Conservation (phyloP, 2,888 invertebrate species). For the Blomia tropicalis region DNA sequence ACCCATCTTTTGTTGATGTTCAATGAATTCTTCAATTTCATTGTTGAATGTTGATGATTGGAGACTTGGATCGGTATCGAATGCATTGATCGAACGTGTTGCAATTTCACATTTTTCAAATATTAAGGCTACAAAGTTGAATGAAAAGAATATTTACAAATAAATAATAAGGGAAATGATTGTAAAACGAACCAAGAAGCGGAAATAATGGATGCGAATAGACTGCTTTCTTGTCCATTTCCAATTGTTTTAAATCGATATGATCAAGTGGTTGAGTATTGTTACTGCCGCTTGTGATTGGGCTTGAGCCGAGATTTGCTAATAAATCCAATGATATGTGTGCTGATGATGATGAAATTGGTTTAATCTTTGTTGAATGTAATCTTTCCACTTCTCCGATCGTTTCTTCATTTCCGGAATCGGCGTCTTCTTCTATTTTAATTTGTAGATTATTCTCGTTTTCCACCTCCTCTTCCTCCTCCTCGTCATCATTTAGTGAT, state of each 20-base stretch:
- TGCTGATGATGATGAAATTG: background rate
- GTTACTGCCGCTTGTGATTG: background rate
- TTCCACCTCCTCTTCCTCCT: conserved; percentile 6
- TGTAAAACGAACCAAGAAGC: conserved; percentile 43
- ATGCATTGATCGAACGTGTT: conserved; percentile 49
- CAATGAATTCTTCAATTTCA: conserved; percentile 71
- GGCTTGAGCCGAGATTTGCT: background rate
- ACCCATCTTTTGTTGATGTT: conserved; percentile 68
- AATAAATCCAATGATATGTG: conserved; percentile 14
- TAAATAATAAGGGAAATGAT: too few species aligned
- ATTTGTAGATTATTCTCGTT: background rate
- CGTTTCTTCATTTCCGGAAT: background rate
- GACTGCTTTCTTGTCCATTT: conserved; percentile 30
- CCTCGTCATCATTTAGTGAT: conserved; percentile 15
- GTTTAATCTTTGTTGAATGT: background rate
- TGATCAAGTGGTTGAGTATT: background rate
- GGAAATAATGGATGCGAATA: conserved; percentile 71
- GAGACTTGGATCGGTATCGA: conserved; percentile 55
- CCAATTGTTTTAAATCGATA: conserved; percentile 31
- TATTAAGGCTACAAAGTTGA: conserved; percentile 54
- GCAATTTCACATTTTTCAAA: conserved; percentile 94
- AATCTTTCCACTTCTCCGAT: background rate
- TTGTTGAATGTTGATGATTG: conserved; percentile 86
- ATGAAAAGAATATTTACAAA: too few species aligned
- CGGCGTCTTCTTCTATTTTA: background rate